Conservation (phyloP, 2,113 vertebrate genomes). For the Catagonus wagneri region DNA sequence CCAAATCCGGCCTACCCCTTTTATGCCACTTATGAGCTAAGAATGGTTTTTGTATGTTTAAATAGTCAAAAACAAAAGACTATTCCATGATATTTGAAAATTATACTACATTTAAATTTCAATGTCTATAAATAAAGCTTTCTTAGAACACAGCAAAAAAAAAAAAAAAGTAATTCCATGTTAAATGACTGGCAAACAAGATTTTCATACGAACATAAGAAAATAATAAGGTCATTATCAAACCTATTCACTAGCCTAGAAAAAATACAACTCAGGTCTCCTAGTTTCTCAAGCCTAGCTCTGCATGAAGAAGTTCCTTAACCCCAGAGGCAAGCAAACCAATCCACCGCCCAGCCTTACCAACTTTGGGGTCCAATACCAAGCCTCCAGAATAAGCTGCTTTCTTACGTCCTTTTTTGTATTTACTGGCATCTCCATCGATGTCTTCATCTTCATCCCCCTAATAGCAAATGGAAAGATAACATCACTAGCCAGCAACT, state of each 20-base stretch:
- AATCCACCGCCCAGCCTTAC: slow-evolving; percentile 86
- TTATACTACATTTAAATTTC: slow-evolving; percentile 33
- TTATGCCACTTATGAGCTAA: not conserved
- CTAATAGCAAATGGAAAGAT: slow-evolving; percentile 85
- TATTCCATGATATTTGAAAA: not conserved
- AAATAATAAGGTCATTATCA: slow-evolving; percentile 39
- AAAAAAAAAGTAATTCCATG: slow-evolving; percentile 32
- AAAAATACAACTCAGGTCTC: slow-evolving; percentile 18
- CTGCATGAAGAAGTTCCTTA: slow-evolving; percentile 43
- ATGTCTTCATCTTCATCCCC: slow-evolving; percentile 92
- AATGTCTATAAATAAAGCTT: slow-evolving; percentile 20
- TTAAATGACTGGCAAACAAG: slow-evolving; percentile 6
- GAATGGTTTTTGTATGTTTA: not conserved
- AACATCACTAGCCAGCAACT: slow-evolving; percentile 58
- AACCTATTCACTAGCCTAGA: slow-evolving; percentile 13
- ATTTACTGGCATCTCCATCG: slow-evolving; percentile 90
- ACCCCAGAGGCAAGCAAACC: not conserved
- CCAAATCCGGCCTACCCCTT: not conserved
- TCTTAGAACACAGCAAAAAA: slow-evolving; percentile 5
- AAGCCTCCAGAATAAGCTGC: slow-evolving; percentile 98
- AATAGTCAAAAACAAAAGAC: slow-evolving; percentile 16
- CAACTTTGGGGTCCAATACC: slow-evolving; percentile 99
- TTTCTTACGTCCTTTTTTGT: slow-evolving; percentile 93
- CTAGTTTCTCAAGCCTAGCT: slow-evolving; percentile 39
- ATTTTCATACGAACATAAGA: slow-evolving; percentile 19